Percentiles rank a stretch among this genome's conserved stretches.
Conservation (phyloP, 2,113 vertebrate species). For the Macheiramphus alcinus region DNA sequence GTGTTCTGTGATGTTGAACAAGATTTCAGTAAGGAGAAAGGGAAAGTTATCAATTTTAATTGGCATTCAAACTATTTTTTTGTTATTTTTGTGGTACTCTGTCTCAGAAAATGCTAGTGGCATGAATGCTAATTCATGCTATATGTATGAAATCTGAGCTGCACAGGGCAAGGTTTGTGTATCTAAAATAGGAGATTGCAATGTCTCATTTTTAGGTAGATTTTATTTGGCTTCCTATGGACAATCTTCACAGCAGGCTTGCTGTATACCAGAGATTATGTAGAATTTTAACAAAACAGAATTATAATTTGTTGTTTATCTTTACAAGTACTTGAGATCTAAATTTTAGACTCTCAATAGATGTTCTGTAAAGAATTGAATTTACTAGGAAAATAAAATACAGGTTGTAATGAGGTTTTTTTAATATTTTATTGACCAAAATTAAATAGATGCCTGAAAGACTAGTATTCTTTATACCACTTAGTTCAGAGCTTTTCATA, state of each 20-base stretch:
- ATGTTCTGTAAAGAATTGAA: not conserved
- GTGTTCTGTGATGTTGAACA: not conserved
- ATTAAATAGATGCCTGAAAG: not conserved
- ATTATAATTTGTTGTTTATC: not conserved
- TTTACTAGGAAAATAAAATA: not conserved
- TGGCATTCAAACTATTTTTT: not conserved
- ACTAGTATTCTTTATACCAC: not conserved
- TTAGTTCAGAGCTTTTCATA: not conserved
- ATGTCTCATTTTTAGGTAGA: not conserved
- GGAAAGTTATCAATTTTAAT: slow-evolving; percentile 1
- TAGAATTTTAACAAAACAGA: not conserved
- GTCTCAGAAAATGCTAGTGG: not conserved
- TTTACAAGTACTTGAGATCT: not conserved
- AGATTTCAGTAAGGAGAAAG: not conserved
- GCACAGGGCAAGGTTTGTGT: not conserved
- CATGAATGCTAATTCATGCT: too few relatives aligned
- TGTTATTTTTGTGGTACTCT: not conserved
- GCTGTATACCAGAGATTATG: not conserved
- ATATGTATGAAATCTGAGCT: not conserved
- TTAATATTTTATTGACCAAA: not conserved
- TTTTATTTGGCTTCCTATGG: not conserved
- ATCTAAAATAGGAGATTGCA: not conserved
- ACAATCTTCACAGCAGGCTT: not conserved
- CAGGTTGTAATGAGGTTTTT: not conserved
- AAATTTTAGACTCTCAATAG: not conserved